Conservation (phyloP, 2,888 invertebrate species). For the Lycaena phlaeas region DNA sequence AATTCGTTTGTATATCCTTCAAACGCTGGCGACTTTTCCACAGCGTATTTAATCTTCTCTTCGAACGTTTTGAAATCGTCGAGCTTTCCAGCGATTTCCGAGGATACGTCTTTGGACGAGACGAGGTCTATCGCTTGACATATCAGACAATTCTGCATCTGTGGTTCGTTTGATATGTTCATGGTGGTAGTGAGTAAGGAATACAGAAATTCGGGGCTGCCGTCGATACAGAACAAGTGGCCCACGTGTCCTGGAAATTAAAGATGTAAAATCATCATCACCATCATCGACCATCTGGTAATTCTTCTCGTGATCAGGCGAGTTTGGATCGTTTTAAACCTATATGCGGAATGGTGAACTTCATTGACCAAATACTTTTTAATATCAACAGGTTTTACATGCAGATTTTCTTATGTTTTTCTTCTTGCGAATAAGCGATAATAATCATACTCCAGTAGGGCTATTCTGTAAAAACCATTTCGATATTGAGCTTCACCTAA, state of each 20-base stretch:
- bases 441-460: too few species aligned
- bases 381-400: too few species aligned
- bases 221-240: constrained; percentile 83
- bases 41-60: constrained; percentile 67
- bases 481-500: too few species aligned
- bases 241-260: constrained; percentile 74
- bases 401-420: too few species aligned
- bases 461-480: too few species aligned
- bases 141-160: constrained; percentile 73
- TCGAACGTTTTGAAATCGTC: constrained; percentile 67
- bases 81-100: constrained; percentile 53
- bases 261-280: too few species aligned
- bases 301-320: too few species aligned
- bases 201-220: constrained; percentile 81
- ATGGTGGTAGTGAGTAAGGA: constrained; percentile 63
- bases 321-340: too few species aligned
- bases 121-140: constrained; percentile 69
- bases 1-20: constrained; percentile 48
- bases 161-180: constrained; percentile 47
- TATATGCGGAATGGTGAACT: too few species aligned
- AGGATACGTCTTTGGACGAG: constrained; percentile 46
- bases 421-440: too few species aligned
- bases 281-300: too few species aligned
- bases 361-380: too few species aligned
- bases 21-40: constrained; percentile 45